A percentile compares a stretch with the other conserved stretches of the same genome.
Conservation (phyloP, 2,113 vertebrate genomes). For the Craseonycteris thonglongyai region DNA sequence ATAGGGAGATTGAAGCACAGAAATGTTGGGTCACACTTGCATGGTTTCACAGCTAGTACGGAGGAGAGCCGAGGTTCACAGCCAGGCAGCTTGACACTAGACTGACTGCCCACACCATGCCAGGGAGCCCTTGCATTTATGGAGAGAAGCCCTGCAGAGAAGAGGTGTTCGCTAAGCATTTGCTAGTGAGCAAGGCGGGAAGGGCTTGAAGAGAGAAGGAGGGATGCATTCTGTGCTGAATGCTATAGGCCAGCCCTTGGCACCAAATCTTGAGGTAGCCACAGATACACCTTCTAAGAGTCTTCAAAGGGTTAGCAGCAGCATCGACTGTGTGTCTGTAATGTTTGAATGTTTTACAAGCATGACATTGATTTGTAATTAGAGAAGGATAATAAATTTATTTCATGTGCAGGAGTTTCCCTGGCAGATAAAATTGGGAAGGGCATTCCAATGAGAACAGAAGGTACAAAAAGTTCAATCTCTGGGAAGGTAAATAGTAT, state of each 20-base stretch:
- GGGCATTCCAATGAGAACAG: neutral
- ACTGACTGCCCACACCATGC: neutral
- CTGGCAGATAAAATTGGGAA: neutral
- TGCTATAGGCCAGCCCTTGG: neutral
- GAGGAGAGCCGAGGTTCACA: neutral
- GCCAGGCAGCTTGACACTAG: neutral
- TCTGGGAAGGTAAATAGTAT: neutral
- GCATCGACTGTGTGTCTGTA: neutral
- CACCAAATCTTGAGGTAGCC: neutral
- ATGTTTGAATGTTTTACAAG: neutral
- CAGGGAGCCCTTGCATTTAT: neutral
- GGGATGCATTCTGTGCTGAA: neutral
- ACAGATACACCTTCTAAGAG: neutral
- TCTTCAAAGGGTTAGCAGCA: neutral
- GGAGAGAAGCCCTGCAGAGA: neutral
- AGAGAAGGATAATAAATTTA: neutral
- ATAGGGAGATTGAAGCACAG: neutral
- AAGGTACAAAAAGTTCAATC: neutral
- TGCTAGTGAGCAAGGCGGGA: neutral
- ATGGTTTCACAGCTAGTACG: neutral
- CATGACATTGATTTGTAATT: neutral
- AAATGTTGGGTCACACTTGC: neutral
- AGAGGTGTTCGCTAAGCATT: neutral
- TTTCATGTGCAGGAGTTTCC: neutral
- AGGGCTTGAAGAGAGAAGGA: neutral